phyloP scores from a whole-genome alignment of 2,888 invertebrate species.

The Dryobotodes eremita region DNA sequence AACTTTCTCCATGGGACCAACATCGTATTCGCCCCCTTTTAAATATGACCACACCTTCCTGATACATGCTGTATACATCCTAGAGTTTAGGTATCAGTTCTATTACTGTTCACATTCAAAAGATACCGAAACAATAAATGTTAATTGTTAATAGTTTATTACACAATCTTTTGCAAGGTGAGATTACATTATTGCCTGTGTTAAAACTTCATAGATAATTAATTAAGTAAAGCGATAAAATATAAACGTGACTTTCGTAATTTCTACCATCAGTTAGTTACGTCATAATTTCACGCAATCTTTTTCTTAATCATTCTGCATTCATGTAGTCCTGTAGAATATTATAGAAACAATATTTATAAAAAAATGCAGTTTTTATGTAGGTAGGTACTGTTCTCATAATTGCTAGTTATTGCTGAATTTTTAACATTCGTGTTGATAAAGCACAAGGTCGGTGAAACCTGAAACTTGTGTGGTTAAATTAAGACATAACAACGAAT shows the following conservation, averaged over 20 bases:
- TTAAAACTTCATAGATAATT: constrained; percentile 44
- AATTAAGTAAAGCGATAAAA: constrained; percentile 41
- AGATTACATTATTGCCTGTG: constrained; percentile 12
- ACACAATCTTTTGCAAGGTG: constrained; percentile 1
- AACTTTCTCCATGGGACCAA: not conserved
- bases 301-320: too few relatives aligned
- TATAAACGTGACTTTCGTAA: constrained; percentile 38
- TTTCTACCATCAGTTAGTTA: constrained; percentile 21
- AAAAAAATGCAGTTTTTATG: not conserved
- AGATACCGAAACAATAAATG: not conserved
- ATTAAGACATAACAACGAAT: constrained; percentile 42
- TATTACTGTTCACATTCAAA: not conserved
- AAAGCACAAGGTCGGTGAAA: constrained; percentile 72
- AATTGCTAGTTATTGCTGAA: constrained; percentile 28
- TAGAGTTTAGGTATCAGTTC: not conserved
- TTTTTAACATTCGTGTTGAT: constrained; percentile 60
- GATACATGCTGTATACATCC: not conserved
- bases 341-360: constrained; percentile 7
- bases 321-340: not conserved
- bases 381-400: not conserved
- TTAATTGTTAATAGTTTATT: not conserved
- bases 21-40: not conserved
- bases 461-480: constrained; percentile 54
- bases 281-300: constrained; percentile 11
- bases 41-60: not conserved